Evolutionary conservation across 2,113 vertebrate genomes (phyloP).

Genomic region (Myrmophylax atrothorax): DNA sequence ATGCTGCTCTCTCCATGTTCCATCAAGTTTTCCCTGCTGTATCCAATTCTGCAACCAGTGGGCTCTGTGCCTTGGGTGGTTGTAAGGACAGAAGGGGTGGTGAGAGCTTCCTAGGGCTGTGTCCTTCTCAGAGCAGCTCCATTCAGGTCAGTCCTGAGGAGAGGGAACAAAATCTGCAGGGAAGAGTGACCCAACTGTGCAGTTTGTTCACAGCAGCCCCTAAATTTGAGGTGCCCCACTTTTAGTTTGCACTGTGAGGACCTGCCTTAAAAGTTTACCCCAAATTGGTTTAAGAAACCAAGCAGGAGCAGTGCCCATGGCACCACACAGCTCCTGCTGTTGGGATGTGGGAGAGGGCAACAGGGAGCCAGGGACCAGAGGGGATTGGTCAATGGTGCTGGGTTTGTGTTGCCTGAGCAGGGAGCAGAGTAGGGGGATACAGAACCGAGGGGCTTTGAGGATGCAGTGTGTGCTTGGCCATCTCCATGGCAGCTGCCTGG

Average conservation of each 20-base stretch:
- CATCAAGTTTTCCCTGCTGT: fast-evolving
- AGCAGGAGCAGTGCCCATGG: not conserved
- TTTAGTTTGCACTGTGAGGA: not conserved
- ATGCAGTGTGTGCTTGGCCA: not conserved
- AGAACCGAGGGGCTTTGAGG: not conserved
- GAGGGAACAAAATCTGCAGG: not conserved
- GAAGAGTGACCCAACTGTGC: not conserved
- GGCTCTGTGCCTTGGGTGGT: not conserved
- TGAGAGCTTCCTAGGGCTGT: not conserved
- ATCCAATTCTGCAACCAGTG: fast-evolving
- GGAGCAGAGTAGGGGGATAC: not conserved
- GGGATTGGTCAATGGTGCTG: not conserved
- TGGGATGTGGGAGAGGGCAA: not conserved
- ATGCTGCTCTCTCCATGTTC: not conserved
- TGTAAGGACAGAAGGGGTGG: not conserved
- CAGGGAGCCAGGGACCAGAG: fast-evolving
- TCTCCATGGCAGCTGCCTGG: not conserved
- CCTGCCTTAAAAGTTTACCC: not conserved
- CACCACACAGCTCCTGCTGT: not conserved
- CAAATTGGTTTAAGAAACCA: not conserved
- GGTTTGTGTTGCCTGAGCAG: not conserved
- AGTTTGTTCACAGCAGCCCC: not conserved
- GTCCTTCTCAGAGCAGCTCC: not conserved
- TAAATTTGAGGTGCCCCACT: not conserved
- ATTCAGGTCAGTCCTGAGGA: not conserved